Base-by-base conservation (phyloP, 2,113 vertebrate genomes). In the Nyctibius bracteatus region DNA sequence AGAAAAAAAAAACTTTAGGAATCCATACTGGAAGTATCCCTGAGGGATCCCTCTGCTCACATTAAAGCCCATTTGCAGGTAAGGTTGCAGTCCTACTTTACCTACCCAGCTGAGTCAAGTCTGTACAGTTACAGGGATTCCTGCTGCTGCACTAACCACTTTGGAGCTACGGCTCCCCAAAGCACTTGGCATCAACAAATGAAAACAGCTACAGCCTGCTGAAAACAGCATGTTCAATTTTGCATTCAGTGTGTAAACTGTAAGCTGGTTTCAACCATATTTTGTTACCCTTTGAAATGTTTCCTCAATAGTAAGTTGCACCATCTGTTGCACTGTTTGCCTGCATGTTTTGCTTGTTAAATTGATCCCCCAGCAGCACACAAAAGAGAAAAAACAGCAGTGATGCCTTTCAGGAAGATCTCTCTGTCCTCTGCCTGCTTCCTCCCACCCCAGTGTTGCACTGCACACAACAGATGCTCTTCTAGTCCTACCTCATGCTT, bases 221-320 rank as follows among this genome's bases (percentile, higher is more conserved):
- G 94, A 94, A 97, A 97, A 94, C 95, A 96, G 92, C 96, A 94
- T 96, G 96, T 91, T 96, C 78, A 0, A 41, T 94, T 97, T 96
- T 94, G 88, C 83, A 91, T 91, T 96, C 92, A 91, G 88, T 95
- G 68, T 96, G 91, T 95, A 97, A 97, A 97, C 96, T 96, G 95
- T 95, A 97, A 96, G 91, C 86, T 94, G 91, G 95, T 96, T 96
- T 96, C 91, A 97, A 95, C 96, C 94, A 94, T 95, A 96, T 96
- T 97, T 97, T 96, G 92, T 96, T 96, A 97, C 92, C 95, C 95
- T 95, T 96, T 96, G 94, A 96, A 97, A 96, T 97, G 96, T 97
- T 97, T 96, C 96, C 92, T 96, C 96, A 97, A 95, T 97, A 97
- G 94, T 92, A 91, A 92, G 86, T 96, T 97, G 91, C 86, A 95